Conservation (phyloP, 2,113 vertebrate genomes). For the Dicrurus megarhynchus region DNA sequence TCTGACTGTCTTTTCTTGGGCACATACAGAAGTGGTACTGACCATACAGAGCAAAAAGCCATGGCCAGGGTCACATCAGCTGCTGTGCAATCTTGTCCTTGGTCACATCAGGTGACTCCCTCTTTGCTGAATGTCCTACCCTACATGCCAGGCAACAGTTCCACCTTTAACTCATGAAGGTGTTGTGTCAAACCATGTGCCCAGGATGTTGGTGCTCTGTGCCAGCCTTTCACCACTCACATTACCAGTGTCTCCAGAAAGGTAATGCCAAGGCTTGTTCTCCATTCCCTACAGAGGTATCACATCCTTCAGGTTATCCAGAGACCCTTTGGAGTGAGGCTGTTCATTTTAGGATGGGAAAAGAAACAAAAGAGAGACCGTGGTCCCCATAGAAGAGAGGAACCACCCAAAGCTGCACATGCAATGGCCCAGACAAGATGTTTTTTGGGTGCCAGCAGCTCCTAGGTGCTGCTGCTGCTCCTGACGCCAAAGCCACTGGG, state of each 20-base stretch:
- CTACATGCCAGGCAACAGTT: background rate
- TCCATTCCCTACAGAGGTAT: background rate
- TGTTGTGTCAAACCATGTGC: background rate
- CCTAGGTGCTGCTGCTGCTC: background rate
- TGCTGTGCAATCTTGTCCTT: background rate
- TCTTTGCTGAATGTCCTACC: background rate
- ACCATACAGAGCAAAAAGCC: background rate
- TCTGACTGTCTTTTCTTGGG: background rate
- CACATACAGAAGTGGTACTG: background rate
- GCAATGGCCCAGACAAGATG: background rate
- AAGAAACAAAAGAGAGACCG: background rate
- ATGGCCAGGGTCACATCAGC: background rate
- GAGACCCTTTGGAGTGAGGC: background rate
- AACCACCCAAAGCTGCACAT: background rate
- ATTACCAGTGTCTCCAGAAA: background rate
- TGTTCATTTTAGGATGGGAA: background rate
- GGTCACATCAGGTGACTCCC: rapidly evolving
- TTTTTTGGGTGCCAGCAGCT: background rate
- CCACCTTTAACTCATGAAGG: background rate
- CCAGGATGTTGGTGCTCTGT: background rate
- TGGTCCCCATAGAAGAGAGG: background rate
- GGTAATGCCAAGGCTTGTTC: background rate
- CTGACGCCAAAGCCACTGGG: background rate
- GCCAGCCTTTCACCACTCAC: background rate
- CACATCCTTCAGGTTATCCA: background rate